Conservation (phyloP, 2,797 vertebrate genomes). For the Lateolabrax maculatus region DNA sequence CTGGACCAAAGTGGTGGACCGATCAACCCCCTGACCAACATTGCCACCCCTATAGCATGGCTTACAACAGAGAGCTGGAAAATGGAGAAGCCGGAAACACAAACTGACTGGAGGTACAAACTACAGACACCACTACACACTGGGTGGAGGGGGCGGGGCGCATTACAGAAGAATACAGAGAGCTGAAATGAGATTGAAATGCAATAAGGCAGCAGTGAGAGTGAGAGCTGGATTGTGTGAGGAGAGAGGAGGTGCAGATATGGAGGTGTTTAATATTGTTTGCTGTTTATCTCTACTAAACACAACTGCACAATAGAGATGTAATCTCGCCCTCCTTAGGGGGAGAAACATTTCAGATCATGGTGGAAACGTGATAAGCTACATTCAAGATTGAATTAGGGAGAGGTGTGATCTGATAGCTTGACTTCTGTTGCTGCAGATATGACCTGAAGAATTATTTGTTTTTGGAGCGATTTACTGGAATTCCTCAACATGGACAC, state of each 20-base stretch:
- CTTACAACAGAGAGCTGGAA: conserved; percentile 1
- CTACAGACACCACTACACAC: not conserved
- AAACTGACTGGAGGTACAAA: not conserved
- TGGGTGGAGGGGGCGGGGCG: not conserved
- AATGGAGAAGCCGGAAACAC: not conserved
- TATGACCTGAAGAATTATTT: conserved; percentile 17
- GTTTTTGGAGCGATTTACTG: conserved; percentile 22
- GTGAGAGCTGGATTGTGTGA: conserved; percentile 23
- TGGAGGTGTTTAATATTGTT: conserved; percentile 74
- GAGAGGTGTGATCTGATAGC: conserved; percentile 62
- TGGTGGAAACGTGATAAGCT: conserved; percentile 63
- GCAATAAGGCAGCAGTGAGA: conserved; percentile 53
- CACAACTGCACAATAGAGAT: conserved; percentile 71
- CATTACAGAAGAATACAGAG: conserved; percentile 8
- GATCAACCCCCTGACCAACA: not conserved
- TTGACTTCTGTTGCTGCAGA: conserved; percentile 42
- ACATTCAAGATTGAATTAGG: conserved; percentile 74
- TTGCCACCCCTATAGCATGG: too few species aligned
- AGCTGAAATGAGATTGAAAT: conserved; percentile 37
- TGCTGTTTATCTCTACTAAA: conserved; percentile 75
- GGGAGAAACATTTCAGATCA: conserved; percentile 67
- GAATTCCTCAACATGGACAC: conserved; percentile 1
- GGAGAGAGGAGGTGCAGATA: conserved; percentile 62
- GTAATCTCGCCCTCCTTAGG: conserved; percentile 59
- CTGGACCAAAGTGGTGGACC: not conserved